Evolutionary conservation across 2,797 vertebrate genomes (phyloP).

Genomic region (Potorous gilbertii): DNA sequence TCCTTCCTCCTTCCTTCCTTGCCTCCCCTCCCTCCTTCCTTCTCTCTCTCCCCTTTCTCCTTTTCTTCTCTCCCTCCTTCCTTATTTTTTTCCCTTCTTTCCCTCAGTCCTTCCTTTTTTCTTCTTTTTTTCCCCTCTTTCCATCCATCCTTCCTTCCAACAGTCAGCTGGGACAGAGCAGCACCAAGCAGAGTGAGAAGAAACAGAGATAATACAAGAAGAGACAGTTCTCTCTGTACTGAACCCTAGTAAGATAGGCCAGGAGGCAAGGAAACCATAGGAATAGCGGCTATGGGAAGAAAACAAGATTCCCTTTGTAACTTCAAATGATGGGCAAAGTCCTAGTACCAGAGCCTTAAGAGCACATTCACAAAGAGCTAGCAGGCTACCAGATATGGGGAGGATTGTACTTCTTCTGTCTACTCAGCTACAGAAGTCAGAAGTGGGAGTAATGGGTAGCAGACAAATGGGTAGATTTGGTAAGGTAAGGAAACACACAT

Average conservation of each 20-base stretch:
- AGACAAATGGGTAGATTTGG: background rate
- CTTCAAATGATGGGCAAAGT: background rate
- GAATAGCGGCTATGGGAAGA: background rate
- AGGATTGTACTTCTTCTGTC: background rate
- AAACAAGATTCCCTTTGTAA: background rate
- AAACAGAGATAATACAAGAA: background rate
- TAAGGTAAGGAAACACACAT: background rate
- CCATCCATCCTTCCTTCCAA: background rate
- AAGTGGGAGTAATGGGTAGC: background rate
- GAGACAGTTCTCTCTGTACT: background rate
- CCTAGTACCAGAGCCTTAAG: background rate
- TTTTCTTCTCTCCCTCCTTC: background rate
- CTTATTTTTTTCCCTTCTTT: background rate
- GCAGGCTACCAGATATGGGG: background rate
- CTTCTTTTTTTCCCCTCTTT: too few species aligned
- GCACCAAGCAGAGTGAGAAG: background rate
- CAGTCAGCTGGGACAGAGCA: background rate
- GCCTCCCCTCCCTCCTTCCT: too few species aligned
- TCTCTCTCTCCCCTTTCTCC: fast-evolving
- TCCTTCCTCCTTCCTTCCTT: background rate
- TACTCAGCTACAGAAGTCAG: background rate
- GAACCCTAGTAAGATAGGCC: conserved; percentile 9
- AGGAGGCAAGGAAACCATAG: background rate
- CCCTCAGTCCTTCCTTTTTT: too few species aligned
- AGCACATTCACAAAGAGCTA: background rate